Evolutionary conservation across 2,113 vertebrate species (phyloP), one percentile per base, ranked within the genome.

Genomic region (Eublepharis macularius): DNA sequence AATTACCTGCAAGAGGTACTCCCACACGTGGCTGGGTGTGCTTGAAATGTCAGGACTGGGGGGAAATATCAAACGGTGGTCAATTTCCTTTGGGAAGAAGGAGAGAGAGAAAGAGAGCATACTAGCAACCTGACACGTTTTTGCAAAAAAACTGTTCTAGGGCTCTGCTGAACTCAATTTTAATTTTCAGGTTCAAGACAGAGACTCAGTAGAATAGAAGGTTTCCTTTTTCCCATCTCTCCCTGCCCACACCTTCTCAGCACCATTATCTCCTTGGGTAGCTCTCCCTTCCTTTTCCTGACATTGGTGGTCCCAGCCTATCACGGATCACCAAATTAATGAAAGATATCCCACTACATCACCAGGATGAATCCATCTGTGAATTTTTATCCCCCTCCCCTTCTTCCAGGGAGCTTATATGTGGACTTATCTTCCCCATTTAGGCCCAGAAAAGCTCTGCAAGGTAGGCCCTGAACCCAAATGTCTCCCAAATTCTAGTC

Each of bases 1-100:
- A 96, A 97, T 97, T 96, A 96, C 95, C 96, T 96, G 96, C 83
- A 95, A 96, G 95, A 95, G 92, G 95, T 91, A 82, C 95, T 95
- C 92, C 51, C 2, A 24, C 94, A 95, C 95, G 94, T 95, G 96
- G 95, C 94, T 86, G 90, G 6, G 90, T 95, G 89, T 94, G 95
- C 95, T 95, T 45, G 84, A 97, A 97, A 97, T 97, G 96, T 96
- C 96, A 97, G 95, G 89, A 90, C 94, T 94, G 94, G 43, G 43
- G 93, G 90, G 91, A 94, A 90, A 92, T 93, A 96, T 94, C 94
- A 94, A 95, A 93, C 89, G 94, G 93, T 85, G 82, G 29, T 39
- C 69, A 94, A 93, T 94, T 80, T 80, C 84, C 87, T 81, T 84
- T 85, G 93, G 94, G 90, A 94, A 91, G 88, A 70, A n/a, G n/a